Evolutionary conservation across 1,140 invertebrate species (phyloP).

Genomic region (Calephelis nemesis): DNA sequence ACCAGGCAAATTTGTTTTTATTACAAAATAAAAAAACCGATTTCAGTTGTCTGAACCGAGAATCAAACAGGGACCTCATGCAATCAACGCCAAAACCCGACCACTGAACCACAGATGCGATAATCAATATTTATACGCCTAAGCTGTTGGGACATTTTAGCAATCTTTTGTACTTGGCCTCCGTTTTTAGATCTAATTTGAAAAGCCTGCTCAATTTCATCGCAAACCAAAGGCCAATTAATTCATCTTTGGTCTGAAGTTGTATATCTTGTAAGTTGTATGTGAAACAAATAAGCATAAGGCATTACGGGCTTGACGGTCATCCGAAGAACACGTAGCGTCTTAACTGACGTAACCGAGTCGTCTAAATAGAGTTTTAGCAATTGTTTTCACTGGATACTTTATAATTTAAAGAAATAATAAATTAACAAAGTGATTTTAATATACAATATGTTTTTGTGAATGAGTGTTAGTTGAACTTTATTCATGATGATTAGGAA

Average conservation of each 20-base stretch:
- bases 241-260: conserved; percentile 22
- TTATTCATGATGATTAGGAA: conserved; percentile 48
- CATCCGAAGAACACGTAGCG: conserved; percentile 57
- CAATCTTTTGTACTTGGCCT: too few relatives aligned
- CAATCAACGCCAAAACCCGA: too few relatives aligned
- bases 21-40: too few relatives aligned
- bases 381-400: conserved; percentile 15
- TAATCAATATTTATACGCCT: too few relatives aligned
- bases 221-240: background rate
- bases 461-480: conserved; percentile 43
- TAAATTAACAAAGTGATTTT: conserved; percentile 22
- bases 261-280: background rate
- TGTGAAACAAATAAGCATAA: conserved; percentile 30
- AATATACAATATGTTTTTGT: conserved; percentile 45
- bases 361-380: conserved; percentile 13
- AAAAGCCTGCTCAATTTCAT: background rate
- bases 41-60: too few relatives aligned
- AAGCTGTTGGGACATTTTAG: too few relatives aligned
- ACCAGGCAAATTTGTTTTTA: too few relatives aligned
- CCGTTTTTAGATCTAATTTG: too few relatives aligned
- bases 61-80: too few relatives aligned
- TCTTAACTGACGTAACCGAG: conserved; percentile 25
- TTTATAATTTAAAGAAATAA: conserved; percentile 20
- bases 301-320: conserved; percentile 64
- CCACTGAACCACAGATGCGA: too few relatives aligned